Base-by-base conservation (phyloP, 2,113 vertebrate genomes). In the Pyrgilauda ruficollis region DNA sequence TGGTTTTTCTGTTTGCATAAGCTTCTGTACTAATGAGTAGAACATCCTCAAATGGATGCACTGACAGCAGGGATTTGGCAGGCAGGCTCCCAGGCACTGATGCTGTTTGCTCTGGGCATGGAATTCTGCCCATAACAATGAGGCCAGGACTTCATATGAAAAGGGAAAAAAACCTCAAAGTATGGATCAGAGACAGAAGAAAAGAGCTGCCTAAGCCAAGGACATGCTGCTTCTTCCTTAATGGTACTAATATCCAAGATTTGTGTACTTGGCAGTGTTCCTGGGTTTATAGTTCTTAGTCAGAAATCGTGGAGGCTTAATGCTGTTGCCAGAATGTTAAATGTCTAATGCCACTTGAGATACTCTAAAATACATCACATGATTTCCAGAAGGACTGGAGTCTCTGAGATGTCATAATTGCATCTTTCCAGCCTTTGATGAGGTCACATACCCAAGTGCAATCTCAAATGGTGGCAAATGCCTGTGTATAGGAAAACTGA, bases 201-300 rank as follows among this genome's bases (percentile, higher is more conserved):
- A 64, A 41, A 70, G 75, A 90, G 64, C 56, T 89, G 59, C 20
- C 55, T 81, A 63, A 89, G 94, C 94, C 90, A 95, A 86, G 90
- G 86, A 93, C 83, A 26, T 78, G 73, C 79, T 94, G 85, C 92
- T 94, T 81, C 55, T 30, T 93, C 72, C 73, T 93, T 84, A 94
- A 70, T 55, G 68, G 47, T 35, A 80, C 88, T 92, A 93, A 90
- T 86, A 80, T 33, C 78, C 85, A 90, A 77, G 86, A 90, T 90
- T 43, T 84, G 39, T 74, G 61, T 84, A 33, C 82, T 93, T 96
- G 94, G 94, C 95, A 75, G 64, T 27, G 30, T 63, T 92, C 61
- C 90, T 89, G 50, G 72, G 22, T 77, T 96, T 87, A 78, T n/a
- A 63, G 69, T 67, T 94, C 68, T 84, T 74, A 69, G 47, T 86